phyloP scores from a whole-genome alignment of 2,888 invertebrate species.

The Dysmachus trigonus region DNA sequence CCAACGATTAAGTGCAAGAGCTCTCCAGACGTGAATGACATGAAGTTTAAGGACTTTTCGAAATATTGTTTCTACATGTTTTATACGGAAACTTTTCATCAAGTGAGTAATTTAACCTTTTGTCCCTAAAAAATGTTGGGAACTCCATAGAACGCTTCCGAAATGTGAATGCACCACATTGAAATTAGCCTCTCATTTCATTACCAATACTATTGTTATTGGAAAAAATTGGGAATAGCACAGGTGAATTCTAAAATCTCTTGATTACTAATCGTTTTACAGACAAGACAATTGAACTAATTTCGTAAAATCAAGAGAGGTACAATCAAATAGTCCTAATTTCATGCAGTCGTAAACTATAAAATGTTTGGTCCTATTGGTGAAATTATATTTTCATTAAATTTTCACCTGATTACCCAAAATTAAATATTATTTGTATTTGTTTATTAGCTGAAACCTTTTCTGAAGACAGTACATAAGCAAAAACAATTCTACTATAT shows the following conservation, averaged over 20 bases:
- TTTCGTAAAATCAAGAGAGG: background rate
- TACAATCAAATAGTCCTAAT: background rate
- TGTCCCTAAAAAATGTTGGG: background rate
- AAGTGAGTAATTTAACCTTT: background rate
- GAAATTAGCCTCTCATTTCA: background rate
- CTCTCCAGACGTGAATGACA: constrained; percentile 34
- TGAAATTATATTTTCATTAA: too few species aligned
- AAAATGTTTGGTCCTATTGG: too few species aligned
- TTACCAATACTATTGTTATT: background rate
- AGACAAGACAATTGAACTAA: background rate
- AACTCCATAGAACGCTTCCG: background rate
- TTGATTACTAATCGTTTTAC: background rate
- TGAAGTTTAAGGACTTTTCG: constrained; percentile 30
- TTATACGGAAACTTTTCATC: background rate
- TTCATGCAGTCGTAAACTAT: too few species aligned
- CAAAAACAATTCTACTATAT: too few species aligned
- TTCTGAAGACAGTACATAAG: too few species aligned
- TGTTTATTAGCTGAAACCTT: too few species aligned
- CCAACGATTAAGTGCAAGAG: constrained; percentile 34
- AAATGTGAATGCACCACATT: background rate
- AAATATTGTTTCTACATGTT: background rate
- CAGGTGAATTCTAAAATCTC: background rate
- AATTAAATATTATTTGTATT: too few species aligned
- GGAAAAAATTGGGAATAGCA: background rate
- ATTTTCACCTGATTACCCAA: too few species aligned